Conservation (phyloP, 2,797 vertebrate genomes). For the Acrossocheilus wenchowensis region DNA sequence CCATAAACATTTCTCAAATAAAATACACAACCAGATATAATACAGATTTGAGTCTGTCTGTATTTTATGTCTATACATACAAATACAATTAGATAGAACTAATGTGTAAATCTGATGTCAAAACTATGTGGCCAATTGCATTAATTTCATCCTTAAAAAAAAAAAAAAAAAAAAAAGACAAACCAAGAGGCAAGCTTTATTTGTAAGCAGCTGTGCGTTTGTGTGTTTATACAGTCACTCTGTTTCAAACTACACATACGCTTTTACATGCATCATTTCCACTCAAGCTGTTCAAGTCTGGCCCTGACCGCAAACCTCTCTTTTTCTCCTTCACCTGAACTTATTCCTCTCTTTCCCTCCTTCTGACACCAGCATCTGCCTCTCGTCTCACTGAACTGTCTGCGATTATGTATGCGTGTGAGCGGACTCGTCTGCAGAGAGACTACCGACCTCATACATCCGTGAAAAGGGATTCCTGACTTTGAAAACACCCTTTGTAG, state of each 20-base stretch:
- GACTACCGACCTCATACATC: background rate
- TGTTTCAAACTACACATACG: conserved; percentile 38
- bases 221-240: conserved; percentile 26
- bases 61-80: background rate
- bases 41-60: background rate
- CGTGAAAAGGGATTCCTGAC: background rate
- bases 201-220: conserved; percentile 27
- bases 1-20: conserved; percentile 8
- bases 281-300: conserved; percentile 59
- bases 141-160: conserved; percentile 20
- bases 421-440: background rate
- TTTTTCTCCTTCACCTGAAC: conserved; percentile 34
- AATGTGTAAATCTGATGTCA: conserved; percentile 31
- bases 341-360: conserved; percentile 26
- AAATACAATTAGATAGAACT: background rate
- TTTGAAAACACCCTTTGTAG: conserved; percentile 10
- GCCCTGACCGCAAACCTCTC: conserved; percentile 46
- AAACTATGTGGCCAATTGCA: background rate
- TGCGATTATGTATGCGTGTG: background rate
- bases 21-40: background rate
- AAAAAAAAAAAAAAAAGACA: conserved; percentile 45
- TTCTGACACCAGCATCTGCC: conserved; percentile 19
- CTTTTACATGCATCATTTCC: conserved; percentile 52
- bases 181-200: conserved; percentile 48
- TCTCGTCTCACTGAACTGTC: conserved; percentile 2